Percentiles rank a stretch among this genome's conserved stretches.
Evolutionary conservation across 2,888 invertebrate species (phyloP).

Genomic region (Brenthis daphne): DNA sequence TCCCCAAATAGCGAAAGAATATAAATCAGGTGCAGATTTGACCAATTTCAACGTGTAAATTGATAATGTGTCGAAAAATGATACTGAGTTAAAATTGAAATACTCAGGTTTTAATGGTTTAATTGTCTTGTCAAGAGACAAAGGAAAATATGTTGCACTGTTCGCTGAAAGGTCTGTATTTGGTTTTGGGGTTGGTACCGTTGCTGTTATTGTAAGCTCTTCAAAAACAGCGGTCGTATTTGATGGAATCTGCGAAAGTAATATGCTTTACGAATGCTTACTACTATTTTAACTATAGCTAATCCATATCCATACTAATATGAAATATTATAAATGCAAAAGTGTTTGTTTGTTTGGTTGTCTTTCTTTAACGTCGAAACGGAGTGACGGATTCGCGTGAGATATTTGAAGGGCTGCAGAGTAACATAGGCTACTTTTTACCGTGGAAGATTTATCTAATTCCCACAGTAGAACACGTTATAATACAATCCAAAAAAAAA

Average conservation of each 20-base stretch:
- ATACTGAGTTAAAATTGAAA: slow-evolving; percentile 51
- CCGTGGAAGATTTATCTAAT: no score
- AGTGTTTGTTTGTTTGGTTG: no score
- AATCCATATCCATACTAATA: no score
- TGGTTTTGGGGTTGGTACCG: slow-evolving; percentile 59
- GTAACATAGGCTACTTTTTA: no score
- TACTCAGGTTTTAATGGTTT: slow-evolving; percentile 69
- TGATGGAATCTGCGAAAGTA: slow-evolving; percentile 62
- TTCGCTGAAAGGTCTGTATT: slow-evolving; percentile 51
- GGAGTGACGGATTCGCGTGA: no score
- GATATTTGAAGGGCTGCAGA: no score
- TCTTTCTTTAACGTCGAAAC: no score
- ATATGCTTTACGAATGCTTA: neutral
- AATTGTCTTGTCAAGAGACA: slow-evolving; percentile 72
- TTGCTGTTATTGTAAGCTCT: slow-evolving; percentile 67
- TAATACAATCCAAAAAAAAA: no score
- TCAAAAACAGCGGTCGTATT: slow-evolving; percentile 71
- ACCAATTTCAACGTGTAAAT: slow-evolving; percentile 50
- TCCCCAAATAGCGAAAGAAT: slow-evolving; percentile 80
- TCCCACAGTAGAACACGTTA: no score
- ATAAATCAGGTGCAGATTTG: slow-evolving; percentile 56
- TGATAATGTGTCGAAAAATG: slow-evolving; percentile 40
- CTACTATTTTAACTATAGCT: no score
- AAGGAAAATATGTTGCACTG: slow-evolving; percentile 71
- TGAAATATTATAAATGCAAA: no score